Evolutionary conservation across 2,113 vertebrate species (phyloP), one percentile per base, ranked within the genome.

Genomic region (Oreochromis aureus): DNA sequence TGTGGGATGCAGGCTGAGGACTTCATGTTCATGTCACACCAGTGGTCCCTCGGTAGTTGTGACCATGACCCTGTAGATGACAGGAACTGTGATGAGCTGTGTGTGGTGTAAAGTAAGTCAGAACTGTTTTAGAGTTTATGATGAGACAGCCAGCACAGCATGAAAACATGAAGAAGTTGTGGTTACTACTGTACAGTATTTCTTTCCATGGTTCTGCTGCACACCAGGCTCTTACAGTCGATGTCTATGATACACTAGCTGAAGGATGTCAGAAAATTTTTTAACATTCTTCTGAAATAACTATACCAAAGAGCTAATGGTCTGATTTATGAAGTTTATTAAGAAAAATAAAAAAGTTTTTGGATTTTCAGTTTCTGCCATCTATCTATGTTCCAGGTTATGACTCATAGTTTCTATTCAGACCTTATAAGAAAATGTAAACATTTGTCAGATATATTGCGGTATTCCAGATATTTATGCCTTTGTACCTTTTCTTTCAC

Each of bases 181-280:
- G 19, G 7, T 24, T 71, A 24, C 66, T 71, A 61, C 30, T 61
- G 10, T 61, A 44, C 36, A 24, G 13, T 10, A 24, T 69, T 41
- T 69, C 63, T 69, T 22, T 69, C 4, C 19, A 22, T 39, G 63
- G 34, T 39, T 69, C 19, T 69, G 36, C 11, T 41, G 7, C 63
- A 69, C 36, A 69, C 36, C 36, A 41, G 11, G 5, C 12, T 69
- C 63, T 69, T 24, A 41, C 36, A 22, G 19, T 22, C 11, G 7
- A 69, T 69, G n/a, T 41, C 11, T 13, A 6, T 5, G 7, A 69
- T 1, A 4, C 8, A 6, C 36, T 24, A 69, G 63, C 36, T 69
- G 36, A 41, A 71, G 36, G 8, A 10, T 71, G 66, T 1, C 63
- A 71, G 0, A 44, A 24, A 9, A 0, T 6, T 2, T 1, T 5